Evolutionary conservation across 2,113 vertebrate genomes (phyloP).

Genomic region (Bathybates hornii): DNA sequence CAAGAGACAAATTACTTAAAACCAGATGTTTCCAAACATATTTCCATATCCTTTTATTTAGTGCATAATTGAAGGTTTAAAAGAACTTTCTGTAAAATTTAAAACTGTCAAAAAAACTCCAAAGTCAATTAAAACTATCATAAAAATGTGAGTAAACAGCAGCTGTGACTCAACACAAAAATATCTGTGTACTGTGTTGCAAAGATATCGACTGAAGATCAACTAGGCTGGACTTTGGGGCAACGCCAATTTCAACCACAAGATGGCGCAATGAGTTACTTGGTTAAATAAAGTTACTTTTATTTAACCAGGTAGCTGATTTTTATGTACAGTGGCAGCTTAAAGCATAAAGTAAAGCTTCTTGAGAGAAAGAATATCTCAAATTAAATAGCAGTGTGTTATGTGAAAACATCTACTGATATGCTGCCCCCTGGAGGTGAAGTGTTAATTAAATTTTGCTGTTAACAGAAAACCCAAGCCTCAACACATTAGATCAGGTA

Average conservation of each 20-base stretch:
- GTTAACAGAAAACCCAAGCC: not conserved
- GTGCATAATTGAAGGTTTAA: not conserved
- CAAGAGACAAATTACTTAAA: not conserved
- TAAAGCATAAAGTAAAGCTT: rapidly evolving
- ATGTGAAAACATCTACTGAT: not conserved
- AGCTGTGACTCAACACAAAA: not conserved
- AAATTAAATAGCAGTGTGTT: not conserved
- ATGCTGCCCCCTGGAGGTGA: not conserved
- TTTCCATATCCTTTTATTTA: not conserved
- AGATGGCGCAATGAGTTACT: not conserved
- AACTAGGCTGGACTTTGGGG: not conserved
- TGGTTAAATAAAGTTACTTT: rapidly evolving
- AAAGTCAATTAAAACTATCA: not conserved
- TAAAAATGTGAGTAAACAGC: not conserved
- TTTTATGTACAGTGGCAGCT: not conserved
- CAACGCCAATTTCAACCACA: rapidly evolving
- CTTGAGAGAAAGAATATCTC: not conserved
- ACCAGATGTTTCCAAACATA: not conserved
- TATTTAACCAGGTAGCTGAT: not conserved
- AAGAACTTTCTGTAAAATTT: not conserved
- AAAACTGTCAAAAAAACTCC: not conserved
- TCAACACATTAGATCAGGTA: not conserved
- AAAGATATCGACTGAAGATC: not conserved
- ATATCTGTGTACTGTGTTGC: not conserved
- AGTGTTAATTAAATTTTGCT: not conserved